Evolutionary conservation across 2,888 invertebrate genomes (phyloP).

Genomic region (Nowickia ferox): DNA sequence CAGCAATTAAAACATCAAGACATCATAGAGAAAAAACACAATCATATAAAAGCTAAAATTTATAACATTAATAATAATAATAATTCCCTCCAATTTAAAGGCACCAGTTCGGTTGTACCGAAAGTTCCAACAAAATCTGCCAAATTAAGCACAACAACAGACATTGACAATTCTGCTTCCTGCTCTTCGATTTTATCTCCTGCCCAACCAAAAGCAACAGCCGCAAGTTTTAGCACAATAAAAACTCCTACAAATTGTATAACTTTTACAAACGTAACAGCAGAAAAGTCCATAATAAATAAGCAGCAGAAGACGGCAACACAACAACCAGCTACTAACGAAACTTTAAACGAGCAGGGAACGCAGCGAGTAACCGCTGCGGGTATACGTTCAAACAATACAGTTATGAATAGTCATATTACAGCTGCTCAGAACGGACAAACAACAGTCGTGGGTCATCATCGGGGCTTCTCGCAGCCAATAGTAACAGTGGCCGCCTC

Average conservation of each 20-base stretch:
- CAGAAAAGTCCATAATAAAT: conserved; percentile 62
- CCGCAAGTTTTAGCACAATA: conserved; percentile 62
- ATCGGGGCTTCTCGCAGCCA: conserved; percentile 83
- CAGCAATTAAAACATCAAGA: conserved; percentile 25
- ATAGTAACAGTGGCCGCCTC: conserved; percentile 79
- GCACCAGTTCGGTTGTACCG: conserved; percentile 60
- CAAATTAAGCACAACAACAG: conserved; percentile 72
- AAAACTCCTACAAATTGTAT: conserved; percentile 60
- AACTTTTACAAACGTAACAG: conserved; percentile 8
- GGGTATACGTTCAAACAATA: conserved; percentile 57
- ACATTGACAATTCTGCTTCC: conserved; percentile 35
- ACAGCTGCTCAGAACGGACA: conserved; percentile 83
- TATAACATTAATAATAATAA: conserved; percentile 58
- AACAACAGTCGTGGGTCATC: conserved; percentile 83
- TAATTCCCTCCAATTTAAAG: conserved; percentile 72
- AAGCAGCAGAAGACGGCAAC: conserved; percentile 38
- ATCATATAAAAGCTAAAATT: conserved; percentile 55
- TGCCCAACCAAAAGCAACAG: conserved; percentile 53
- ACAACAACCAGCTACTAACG: conserved; percentile 35
- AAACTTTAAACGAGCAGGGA: conserved; percentile 14
- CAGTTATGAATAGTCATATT: conserved; percentile 83
- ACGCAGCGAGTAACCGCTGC: conserved; percentile 62
- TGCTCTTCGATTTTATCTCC: conserved; percentile 22
- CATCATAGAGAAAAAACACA: conserved; percentile 51
- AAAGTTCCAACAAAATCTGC: conserved; percentile 62